Evolutionary conservation across 2,888 invertebrate genomes (phyloP).

Genomic region (Euplexia lucipara): DNA sequence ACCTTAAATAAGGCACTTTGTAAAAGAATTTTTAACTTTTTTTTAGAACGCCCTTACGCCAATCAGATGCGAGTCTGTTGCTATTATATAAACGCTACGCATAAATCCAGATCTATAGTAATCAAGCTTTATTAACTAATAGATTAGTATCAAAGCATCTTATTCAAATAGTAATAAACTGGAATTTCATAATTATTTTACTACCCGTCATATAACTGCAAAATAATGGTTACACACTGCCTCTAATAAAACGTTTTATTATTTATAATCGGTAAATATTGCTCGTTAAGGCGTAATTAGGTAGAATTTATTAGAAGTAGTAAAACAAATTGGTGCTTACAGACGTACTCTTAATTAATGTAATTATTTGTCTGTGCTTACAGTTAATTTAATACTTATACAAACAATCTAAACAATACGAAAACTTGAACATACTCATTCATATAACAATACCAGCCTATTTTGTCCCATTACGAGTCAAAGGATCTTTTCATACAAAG

Average conservation of each 20-base stretch:
- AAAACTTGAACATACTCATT: no score
- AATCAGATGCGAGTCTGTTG: no score
- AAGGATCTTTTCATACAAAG: no score
- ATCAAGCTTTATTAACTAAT: no score
- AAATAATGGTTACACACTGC: slow-evolving; percentile 16
- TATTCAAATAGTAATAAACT: slow-evolving; percentile 6
- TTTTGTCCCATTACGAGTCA: no score
- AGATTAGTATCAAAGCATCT: not conserved
- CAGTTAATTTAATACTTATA: not conserved
- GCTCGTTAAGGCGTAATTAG: slow-evolving; percentile 17
- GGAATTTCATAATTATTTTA: slow-evolving; percentile 19
- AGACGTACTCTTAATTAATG: no score
- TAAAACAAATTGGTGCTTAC: not conserved
- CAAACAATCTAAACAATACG: not conserved
- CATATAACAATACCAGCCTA: no score
- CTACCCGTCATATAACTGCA: not conserved
- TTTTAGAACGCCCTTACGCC: no score
- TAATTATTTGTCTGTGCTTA: not conserved
- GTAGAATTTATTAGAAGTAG: slow-evolving; percentile 13
- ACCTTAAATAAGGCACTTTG: no score
- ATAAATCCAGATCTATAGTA: no score
- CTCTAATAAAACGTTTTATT: slow-evolving; percentile 15
- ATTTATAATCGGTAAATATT: slow-evolving; percentile 13
- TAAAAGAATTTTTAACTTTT: no score
- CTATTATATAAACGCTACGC: no score